phyloP scores from a whole-genome alignment of 2,888 invertebrate genomes.

The Drosophila prolongata region DNA sequence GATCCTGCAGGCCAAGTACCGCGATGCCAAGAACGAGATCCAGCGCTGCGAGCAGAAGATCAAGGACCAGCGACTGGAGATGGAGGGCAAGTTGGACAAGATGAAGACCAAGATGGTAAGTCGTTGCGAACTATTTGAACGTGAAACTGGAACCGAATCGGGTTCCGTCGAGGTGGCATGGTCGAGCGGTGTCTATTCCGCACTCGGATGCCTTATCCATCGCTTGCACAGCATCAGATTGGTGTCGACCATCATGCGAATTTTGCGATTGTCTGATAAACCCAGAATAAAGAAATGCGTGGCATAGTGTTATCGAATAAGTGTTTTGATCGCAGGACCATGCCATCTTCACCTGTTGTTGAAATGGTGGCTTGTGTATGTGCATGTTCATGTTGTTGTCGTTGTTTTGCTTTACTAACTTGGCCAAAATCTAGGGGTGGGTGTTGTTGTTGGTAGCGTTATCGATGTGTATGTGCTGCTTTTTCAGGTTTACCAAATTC shows the following conservation, averaged over 20 bases:
- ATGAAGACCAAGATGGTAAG: conserved; percentile 93
- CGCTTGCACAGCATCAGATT: not conserved
- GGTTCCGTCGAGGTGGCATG: conserved; percentile 1
- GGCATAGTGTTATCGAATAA: not conserved
- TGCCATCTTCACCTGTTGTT: not conserved
- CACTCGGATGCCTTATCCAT: conserved; percentile 3
- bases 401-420: conserved; percentile 6
- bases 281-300: too few species aligned
- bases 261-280: not conserved
- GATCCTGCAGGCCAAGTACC: conserved; percentile 83
- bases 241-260: not conserved
- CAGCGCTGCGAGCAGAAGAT: conserved; percentile 75
- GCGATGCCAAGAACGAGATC: conserved; percentile 74
- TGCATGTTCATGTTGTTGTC: conserved; percentile 1
- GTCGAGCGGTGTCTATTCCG: conserved; percentile 1
- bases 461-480: conserved; percentile 34
- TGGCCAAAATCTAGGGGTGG: not conserved
- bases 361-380: not conserved
- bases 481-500: not conserved
- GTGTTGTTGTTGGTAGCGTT: not conserved
- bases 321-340: not conserved
- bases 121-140: conserved; percentile 51
- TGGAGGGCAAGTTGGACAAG: conserved; percentile 90
- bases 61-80: conserved; percentile 86
- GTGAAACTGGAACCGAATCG: not conserved